Base-by-base conservation (phyloP, 2,888 invertebrate genomes). In the Ophion slaviceki region DNA sequence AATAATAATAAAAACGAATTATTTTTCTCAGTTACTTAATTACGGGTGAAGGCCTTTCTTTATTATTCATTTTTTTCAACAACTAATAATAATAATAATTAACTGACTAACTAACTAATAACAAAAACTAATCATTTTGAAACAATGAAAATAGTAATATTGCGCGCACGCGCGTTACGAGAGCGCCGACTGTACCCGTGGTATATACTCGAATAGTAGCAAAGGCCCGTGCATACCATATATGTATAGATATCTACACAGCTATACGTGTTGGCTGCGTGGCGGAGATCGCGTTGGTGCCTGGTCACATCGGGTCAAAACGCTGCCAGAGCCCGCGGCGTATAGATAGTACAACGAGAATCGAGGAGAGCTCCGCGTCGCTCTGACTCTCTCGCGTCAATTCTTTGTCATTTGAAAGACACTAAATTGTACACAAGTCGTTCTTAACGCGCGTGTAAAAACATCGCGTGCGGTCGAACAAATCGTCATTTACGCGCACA, bases 251-350 rank as follows among this genome's bases (percentile, higher is more conserved):
- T 36, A 32, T 57, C 68, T 53, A 67, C 20, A 59, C 20, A 59
- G 32, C 28, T 59, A 28, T 6, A 57, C n/a, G n/a, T 24, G 61
- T 68, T 20, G 67, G 7, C 53, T 70, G 67, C 20, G 61, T 28
- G 47, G 45, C 24, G 59, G 59, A 70, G 68, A 68, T 67, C 59
- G 77, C 82, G 78, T 82, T 24, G 79, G 72, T 79, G 68, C 70
- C 83, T 80, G 80, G 80, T 80, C 84, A 84, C 76, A 66, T 80
- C 72, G 77, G 84, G 84, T 84, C 84, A 84, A 80, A 80, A 77
- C 84, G 84, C 62, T 77, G 64, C n/a, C 71, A 77, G 82, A 70
- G 82, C 72, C 70, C 80, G 74, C 80, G 59, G 74, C 67, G 80
- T 47, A 45, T 80, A 74, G 66, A 80, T 66, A 74, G 64, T 57